Percentiles rank a stretch among this genome's conserved stretches.
phyloP scores from a whole-genome alignment of 2,888 invertebrate species.

The Lumbricus terrestris region DNA sequence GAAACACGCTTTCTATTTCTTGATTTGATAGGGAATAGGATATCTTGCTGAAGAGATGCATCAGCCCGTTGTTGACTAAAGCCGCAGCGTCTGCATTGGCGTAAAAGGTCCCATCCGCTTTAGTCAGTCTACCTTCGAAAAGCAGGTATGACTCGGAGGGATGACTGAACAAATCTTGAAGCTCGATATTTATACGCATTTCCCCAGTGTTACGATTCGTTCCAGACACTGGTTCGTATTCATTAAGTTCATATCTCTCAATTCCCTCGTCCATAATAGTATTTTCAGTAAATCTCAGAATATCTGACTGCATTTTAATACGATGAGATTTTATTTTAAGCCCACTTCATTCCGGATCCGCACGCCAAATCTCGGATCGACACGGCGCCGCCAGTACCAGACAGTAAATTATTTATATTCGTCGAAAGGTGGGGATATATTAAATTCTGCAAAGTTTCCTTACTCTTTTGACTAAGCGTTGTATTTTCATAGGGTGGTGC shows the following conservation, averaged over 20 bases:
- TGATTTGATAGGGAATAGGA: conserved; percentile 32
- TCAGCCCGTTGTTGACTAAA: conserved; percentile 22
- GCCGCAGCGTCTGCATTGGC: conserved; percentile 26
- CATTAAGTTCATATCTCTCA: conserved; percentile 31
- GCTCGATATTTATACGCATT: conserved; percentile 32
- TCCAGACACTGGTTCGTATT: conserved; percentile 31
- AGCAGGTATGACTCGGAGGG: conserved; percentile 31
- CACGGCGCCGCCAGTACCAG: too few species aligned
- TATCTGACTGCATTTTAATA: conserved; percentile 24
- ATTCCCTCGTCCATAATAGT: conserved; percentile 32
- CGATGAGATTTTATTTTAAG: background rate
- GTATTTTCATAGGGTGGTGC: background rate
- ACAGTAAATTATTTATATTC: too few species aligned
- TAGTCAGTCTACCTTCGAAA: conserved; percentile 29
- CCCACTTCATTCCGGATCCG: background rate
- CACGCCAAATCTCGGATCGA: background rate
- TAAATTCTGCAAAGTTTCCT: too few species aligned
- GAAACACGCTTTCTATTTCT: conserved; percentile 29
- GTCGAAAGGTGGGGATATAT: too few species aligned
- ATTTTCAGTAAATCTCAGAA: conserved; percentile 32
- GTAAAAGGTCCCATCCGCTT: conserved; percentile 30
- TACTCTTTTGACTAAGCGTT: background rate
- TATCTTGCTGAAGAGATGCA: conserved; percentile 32
- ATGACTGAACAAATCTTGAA: conserved; percentile 31
- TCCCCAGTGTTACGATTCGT: conserved; percentile 33